Conservation (phyloP, 1,140 invertebrate species). For the Drosophila yakuba region DNA sequence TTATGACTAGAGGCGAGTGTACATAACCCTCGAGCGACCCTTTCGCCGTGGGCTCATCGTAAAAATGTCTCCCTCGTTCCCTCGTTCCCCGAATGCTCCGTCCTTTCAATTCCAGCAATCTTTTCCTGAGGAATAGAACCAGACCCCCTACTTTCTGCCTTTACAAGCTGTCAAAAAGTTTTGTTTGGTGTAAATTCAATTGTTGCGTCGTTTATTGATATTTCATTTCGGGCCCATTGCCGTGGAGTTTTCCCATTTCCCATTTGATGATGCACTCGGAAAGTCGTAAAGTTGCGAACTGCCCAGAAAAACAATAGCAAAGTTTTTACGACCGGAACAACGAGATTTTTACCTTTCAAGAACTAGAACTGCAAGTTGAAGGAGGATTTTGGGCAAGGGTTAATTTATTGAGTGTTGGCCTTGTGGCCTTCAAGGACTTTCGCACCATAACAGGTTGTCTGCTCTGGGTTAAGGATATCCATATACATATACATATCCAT, state of each 20-base stretch:
- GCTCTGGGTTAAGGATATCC: constrained; percentile 47
- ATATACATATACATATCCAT: constrained; percentile 21
- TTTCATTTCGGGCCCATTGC: constrained; percentile 56
- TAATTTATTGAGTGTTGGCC: constrained; percentile 47
- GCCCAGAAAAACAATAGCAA: constrained; percentile 65
- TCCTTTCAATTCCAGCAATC: constrained; percentile 39
- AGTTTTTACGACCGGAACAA: constrained; percentile 75
- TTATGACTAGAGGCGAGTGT: constrained; percentile 62
- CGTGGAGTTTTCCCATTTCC: constrained; percentile 27
- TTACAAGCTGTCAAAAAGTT: constrained; percentile 75
- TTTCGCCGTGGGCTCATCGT: constrained; percentile 63
- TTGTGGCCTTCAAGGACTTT: constrained; percentile 72
- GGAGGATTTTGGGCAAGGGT: neutral
- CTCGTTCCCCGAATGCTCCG: constrained; percentile 61
- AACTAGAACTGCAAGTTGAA: constrained; percentile 12
- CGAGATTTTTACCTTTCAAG: constrained; percentile 31
- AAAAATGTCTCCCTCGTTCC: constrained; percentile 49
- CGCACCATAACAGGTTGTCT: constrained; percentile 61
- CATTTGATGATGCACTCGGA: constrained; percentile 46
- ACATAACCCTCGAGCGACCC: constrained; percentile 42
- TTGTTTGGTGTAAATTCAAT: constrained; percentile 77
- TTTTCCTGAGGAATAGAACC: constrained; percentile 4
- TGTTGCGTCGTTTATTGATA: constrained; percentile 81
- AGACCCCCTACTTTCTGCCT: constrained; percentile 9
- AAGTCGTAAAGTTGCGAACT: constrained; percentile 79